Evolutionary conservation across 1,140 invertebrate genomes (phyloP).

Genomic region (Leptinotarsa undecemlineata): DNA sequence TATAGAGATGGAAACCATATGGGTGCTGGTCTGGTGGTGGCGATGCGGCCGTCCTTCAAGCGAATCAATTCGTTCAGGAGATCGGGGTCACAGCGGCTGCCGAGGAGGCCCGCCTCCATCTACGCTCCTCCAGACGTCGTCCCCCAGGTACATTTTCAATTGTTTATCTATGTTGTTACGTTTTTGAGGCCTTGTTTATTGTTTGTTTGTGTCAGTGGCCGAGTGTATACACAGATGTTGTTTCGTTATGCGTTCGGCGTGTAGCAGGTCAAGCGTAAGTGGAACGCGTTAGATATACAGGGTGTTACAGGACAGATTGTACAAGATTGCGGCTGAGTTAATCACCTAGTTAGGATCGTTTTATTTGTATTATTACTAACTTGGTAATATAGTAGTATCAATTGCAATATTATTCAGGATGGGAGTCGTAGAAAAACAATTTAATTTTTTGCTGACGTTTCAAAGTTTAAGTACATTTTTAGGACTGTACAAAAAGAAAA

Average conservation of each 20-base stretch:
- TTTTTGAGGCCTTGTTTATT: slow-evolving; percentile 7
- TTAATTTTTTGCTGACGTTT: too few species aligned
- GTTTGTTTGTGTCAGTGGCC: neutral
- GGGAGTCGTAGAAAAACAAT: too few species aligned
- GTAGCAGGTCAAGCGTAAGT: too few species aligned
- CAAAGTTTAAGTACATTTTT: too few species aligned
- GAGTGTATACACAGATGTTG: neutral
- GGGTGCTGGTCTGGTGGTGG: slow-evolving; percentile 50
- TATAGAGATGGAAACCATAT: slow-evolving; percentile 50
- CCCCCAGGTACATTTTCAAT: slow-evolving; percentile 35
- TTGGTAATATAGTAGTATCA: too few species aligned
- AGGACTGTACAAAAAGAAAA: too few species aligned
- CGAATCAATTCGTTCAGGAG: slow-evolving; percentile 52
- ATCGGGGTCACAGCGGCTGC: slow-evolving; percentile 36
- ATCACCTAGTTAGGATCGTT: too few species aligned
- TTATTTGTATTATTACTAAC: too few species aligned
- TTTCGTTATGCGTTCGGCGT: neutral
- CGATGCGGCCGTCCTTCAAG: slow-evolving; percentile 50
- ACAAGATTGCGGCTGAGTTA: too few species aligned
- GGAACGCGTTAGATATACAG: too few species aligned
- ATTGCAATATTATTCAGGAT: too few species aligned
- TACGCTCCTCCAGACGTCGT: slow-evolving; percentile 38
- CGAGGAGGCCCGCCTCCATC: slow-evolving; percentile 48
- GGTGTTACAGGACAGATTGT: too few species aligned
- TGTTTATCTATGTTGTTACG: slow-evolving; percentile 10